These are phyloP conservation scores for Formicarius rufipectus DNA, from an alignment of 2,113 vertebrate species.

Conservation along the genomic window DNA sequence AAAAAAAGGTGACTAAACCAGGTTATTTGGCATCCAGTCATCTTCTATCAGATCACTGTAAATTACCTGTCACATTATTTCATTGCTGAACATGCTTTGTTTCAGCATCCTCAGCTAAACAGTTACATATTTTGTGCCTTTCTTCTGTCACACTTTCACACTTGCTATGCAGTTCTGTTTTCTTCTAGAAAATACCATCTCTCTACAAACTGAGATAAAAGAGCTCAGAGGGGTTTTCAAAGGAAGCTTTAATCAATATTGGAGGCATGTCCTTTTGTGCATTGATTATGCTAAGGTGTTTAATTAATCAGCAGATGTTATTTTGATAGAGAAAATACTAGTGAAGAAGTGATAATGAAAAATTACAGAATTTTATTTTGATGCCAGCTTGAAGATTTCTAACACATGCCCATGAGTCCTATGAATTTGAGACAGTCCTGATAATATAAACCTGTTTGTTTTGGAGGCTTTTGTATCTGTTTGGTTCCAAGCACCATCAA, in stretches of 20 bases:
- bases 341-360: background rate
- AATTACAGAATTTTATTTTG: background rate
- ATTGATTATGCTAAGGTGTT: constrained; percentile 27
- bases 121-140: constrained; percentile 10
- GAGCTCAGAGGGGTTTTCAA: background rate
- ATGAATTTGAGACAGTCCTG: background rate
- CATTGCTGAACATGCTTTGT: constrained; percentile 8
- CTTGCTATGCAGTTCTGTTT: background rate
- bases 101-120: constrained; percentile 33
- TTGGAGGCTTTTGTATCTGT: background rate
- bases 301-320: constrained; percentile 37
- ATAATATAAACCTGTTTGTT: background rate
- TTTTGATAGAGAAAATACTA: background rate
- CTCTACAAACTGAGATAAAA: background rate
- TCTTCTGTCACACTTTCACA: constrained; percentile 30
- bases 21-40: constrained; percentile 41
- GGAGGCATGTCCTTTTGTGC: background rate
- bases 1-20: background rate
- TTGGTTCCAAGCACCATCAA: background rate
- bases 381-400: background rate
- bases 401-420: background rate
- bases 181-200: constrained; percentile 32
- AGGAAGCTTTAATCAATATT: constrained; percentile 41
- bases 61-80: constrained; percentile 38
- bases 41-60: constrained; percentile 28